phyloP scores from a whole-genome alignment of 2,888 invertebrate genomes.

The Fragum sueziense region DNA sequence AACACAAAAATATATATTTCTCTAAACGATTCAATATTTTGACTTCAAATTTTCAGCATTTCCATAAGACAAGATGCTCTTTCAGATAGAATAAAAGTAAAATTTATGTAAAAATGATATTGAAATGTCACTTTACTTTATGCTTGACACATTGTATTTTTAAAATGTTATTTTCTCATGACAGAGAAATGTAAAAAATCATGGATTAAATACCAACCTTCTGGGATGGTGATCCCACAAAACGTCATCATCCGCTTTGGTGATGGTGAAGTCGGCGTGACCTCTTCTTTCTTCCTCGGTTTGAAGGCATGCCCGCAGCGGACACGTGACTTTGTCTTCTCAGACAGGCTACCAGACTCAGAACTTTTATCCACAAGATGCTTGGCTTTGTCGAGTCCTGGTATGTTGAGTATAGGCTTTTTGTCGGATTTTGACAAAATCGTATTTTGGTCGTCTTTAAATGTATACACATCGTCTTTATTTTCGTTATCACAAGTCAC shows the following conservation, averaged over 20 bases:
- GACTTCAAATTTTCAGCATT: too few relatives aligned
- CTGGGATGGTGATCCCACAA: constrained; percentile 67
- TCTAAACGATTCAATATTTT: too few relatives aligned
- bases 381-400: neutral
- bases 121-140: too few relatives aligned
- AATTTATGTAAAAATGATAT: too few relatives aligned
- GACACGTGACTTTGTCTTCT: constrained; percentile 45
- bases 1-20: too few relatives aligned
- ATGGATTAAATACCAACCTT: constrained; percentile 52
- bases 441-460: constrained; percentile 18
- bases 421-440: neutral
- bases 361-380: neutral
- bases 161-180: too few relatives aligned
- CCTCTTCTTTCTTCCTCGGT: constrained; percentile 44
- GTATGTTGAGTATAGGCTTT: neutral
- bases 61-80: too few relatives aligned
- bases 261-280: constrained; percentile 4
- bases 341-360: neutral
- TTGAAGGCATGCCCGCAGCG: constrained; percentile 59
- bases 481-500: neutral
- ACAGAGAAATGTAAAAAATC: too few relatives aligned
- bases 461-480: constrained; percentile 34
- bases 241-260: constrained; percentile 52
- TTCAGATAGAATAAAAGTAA: too few relatives aligned
- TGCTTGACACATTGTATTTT: too few relatives aligned